A percentile compares a stretch with the other conserved stretches of the same genome.
Conservation (phyloP, 2,797 vertebrate species). For the Coregonus ussuriensis region DNA sequence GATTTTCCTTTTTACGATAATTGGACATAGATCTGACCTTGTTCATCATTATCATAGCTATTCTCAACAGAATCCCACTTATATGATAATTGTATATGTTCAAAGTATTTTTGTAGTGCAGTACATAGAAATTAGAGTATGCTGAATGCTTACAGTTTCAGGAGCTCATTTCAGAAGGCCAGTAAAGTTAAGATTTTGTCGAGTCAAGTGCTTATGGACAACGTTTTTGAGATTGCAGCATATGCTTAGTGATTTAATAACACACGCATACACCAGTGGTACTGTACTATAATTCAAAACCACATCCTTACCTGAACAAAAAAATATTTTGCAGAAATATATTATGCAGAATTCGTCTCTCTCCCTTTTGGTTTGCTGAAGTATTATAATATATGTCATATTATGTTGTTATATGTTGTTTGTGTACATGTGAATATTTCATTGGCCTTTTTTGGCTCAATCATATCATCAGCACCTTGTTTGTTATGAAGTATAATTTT, state of each 20-base stretch:
- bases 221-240: background rate
- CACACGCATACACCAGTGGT: background rate
- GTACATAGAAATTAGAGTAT: background rate
- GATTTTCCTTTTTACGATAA: background rate
- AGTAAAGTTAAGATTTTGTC: conserved; percentile 8
- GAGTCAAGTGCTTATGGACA: background rate
- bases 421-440: conserved; percentile 73
- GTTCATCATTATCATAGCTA: background rate
- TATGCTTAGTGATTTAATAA: background rate
- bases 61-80: conserved; percentile 4
- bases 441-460: conserved; percentile 73
- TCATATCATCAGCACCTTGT: conserved; percentile 81
- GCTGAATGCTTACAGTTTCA: conserved; percentile 11
- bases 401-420: conserved; percentile 70
- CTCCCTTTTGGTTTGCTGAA: conserved; percentile 49
- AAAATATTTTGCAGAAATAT: conserved; percentile 55
- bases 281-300: background rate
- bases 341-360: conserved; percentile 40
- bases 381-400: conserved; percentile 60
- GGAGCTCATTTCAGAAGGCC: conserved; percentile 33
- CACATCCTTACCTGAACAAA: conserved; percentile 42
- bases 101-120: background rate
- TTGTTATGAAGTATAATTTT: conserved; percentile 70
- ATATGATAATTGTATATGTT: background rate
- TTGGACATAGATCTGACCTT: background rate